A percentile compares a stretch with the other conserved stretches of the same genome.
Conservation (phyloP, 2,888 invertebrate species). For the Lasioglossum calceatum region DNA sequence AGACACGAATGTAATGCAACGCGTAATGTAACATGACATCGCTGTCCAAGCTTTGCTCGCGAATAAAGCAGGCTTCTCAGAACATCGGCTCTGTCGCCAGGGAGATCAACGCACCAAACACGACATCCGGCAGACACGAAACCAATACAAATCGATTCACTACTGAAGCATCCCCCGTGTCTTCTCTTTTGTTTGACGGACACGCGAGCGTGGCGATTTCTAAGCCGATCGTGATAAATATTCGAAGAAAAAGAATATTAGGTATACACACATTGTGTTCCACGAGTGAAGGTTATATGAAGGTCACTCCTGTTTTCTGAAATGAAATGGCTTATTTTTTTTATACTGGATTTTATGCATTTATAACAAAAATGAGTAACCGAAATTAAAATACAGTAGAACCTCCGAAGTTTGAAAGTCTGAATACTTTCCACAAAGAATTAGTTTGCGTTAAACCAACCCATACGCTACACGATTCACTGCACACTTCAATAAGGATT, state of each 20-base stretch:
- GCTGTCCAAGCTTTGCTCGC: not conserved
- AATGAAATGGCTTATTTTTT: not conserved
- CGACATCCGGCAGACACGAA: conserved; percentile 10
- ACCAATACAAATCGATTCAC: not conserved
- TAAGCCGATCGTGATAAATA: not conserved
- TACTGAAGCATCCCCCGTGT: not conserved
- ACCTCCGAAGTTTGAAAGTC: too few species aligned
- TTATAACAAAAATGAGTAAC: too few species aligned
- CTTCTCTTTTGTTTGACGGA: not conserved
- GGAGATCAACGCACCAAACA: conserved; percentile 7
- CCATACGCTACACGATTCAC: too few species aligned
- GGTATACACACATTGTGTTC: too few species aligned
- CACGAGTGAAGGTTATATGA: too few species aligned
- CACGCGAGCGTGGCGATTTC: not conserved
- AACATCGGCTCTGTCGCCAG: not conserved
- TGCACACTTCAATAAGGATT: too few species aligned
- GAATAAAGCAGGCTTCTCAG: conserved; percentile 14
- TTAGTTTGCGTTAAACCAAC: too few species aligned
- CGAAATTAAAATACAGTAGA: too few species aligned
- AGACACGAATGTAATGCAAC: conserved; percentile 2
- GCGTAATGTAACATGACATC: not conserved
- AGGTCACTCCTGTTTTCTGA: not conserved
- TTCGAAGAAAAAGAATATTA: not conserved
- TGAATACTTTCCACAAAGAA: too few species aligned
- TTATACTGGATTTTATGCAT: not conserved